These are phyloP conservation scores for Vidua chalybeata DNA, from an alignment of 2,113 vertebrate species.

Conservation along the genomic window DNA sequence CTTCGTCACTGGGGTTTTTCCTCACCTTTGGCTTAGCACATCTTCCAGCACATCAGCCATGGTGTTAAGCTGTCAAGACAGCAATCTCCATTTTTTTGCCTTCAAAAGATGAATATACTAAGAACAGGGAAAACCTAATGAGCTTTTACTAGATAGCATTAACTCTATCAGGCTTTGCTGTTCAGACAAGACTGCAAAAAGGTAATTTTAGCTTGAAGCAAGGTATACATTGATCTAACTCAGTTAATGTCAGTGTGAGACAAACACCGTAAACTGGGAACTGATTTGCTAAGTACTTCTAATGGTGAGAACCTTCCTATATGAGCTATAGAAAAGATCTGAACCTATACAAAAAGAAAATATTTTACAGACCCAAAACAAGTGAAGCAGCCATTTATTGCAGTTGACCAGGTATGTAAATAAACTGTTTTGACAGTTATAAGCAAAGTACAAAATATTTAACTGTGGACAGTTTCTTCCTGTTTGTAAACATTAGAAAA, in stretches of 20 bases:
- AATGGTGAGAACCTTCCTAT: not conserved
- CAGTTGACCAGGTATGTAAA: not conserved
- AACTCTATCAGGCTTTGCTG: not conserved
- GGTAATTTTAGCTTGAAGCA: not conserved
- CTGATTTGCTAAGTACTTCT: not conserved
- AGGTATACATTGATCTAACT: not conserved
- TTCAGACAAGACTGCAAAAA: not conserved
- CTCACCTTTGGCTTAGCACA: not conserved
- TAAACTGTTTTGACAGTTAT: not conserved
- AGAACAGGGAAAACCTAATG: not conserved
- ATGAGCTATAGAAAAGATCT: not conserved
- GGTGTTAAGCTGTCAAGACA: not conserved
- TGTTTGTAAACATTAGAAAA: constrained; percentile 1
- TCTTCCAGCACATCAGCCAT: not conserved
- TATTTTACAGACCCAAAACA: not conserved
- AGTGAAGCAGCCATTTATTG: not conserved
- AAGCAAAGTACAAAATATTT: not conserved
- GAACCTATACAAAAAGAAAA: not conserved
- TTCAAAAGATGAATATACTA: not conserved
- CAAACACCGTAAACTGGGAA: not conserved
- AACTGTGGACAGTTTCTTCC: not conserved
- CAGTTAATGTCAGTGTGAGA: not conserved
- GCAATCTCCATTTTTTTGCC: not conserved
- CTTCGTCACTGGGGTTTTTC: not conserved
- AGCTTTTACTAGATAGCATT: not conserved